phyloP scores from a whole-genome alignment of 2,113 vertebrate genomes.

The Parotia lawesii region DNA sequence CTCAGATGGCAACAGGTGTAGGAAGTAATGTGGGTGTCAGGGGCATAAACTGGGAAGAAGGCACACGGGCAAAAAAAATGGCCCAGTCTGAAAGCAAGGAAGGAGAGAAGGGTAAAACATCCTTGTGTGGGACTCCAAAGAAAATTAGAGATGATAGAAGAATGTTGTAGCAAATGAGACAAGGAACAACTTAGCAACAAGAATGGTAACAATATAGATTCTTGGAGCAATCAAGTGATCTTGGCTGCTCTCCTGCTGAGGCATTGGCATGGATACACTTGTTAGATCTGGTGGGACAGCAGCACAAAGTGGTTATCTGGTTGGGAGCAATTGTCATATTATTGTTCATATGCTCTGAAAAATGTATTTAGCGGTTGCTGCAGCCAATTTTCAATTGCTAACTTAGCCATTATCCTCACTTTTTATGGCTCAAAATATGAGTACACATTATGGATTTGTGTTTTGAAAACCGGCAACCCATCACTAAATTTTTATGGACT shows the following conservation, averaged over 20 bases:
- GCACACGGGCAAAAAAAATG: neutral
- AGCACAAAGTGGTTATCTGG: neutral
- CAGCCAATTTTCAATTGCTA: slow-evolving; percentile 35
- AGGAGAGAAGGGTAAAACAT: neutral
- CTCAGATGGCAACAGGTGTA: neutral
- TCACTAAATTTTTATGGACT: neutral
- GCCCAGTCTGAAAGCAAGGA: neutral
- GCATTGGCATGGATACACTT: neutral
- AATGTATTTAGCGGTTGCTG: neutral
- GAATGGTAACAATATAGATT: neutral
- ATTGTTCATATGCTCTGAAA: slow-evolving; percentile 27
- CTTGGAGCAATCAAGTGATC: neutral
- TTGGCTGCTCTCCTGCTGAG: neutral
- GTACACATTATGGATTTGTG: neutral
- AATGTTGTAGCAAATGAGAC: neutral
- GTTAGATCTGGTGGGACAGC: slow-evolving; percentile 14
- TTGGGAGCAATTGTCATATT: neutral
- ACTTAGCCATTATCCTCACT: slow-evolving; percentile 28
- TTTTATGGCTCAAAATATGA: slow-evolving; percentile 20
- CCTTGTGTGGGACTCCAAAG: neutral
- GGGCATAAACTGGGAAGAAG: neutral
- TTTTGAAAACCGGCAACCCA: slow-evolving; percentile 8
- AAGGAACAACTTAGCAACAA: neutral
- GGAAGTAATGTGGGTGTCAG: neutral
- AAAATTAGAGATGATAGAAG: neutral